Percentiles rank a stretch among this genome's conserved stretches.
Evolutionary conservation across 2,888 invertebrate genomes (phyloP).

Genomic region (Stegana nigrithorax): DNA sequence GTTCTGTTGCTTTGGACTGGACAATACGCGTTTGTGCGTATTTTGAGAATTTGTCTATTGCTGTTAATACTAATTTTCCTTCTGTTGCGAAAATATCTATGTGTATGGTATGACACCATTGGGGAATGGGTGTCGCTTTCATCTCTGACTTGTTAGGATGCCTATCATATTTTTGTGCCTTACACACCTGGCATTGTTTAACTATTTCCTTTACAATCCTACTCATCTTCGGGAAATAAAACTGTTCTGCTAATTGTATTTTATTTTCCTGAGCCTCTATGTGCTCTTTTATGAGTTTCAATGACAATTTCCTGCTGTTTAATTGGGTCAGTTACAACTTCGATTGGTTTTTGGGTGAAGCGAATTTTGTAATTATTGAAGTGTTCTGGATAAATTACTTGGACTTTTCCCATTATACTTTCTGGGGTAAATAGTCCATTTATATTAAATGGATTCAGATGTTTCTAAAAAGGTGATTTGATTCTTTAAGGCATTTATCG

Average conservation of each 20-base stretch:
- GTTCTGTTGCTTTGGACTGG: not conserved
- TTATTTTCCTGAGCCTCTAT: conserved; percentile 29
- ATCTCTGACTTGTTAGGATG: conserved; percentile 27
- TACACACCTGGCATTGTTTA: conserved; percentile 22
- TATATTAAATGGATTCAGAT: not conserved
- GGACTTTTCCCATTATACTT: not conserved
- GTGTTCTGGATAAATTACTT: not conserved
- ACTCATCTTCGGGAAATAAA: conserved; percentile 21
- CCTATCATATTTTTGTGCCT: conserved; percentile 33
- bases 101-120: conserved; percentile 30
- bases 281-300: conserved; percentile 14
- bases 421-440: not conserved
- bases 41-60: conserved; percentile 33
- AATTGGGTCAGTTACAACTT: conserved; percentile 15
- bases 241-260: conserved; percentile 21
- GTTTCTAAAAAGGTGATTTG: conserved; percentile 9
- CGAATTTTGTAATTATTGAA: conserved; percentile 12
- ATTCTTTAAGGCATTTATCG: conserved; percentile 27
- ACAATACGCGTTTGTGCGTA: not conserved
- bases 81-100: conserved; percentile 32
- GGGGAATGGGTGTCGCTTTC: conserved; percentile 28
- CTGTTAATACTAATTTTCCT: conserved; percentile 19
- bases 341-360: conserved; percentile 17
- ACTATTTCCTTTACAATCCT: conserved; percentile 12
- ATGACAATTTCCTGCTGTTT: conserved; percentile 20